A percentile compares a stretch with the other conserved stretches of the same genome.
phyloP scores from a whole-genome alignment of 2,797 vertebrate genomes.

The Argentina silus region DNA sequence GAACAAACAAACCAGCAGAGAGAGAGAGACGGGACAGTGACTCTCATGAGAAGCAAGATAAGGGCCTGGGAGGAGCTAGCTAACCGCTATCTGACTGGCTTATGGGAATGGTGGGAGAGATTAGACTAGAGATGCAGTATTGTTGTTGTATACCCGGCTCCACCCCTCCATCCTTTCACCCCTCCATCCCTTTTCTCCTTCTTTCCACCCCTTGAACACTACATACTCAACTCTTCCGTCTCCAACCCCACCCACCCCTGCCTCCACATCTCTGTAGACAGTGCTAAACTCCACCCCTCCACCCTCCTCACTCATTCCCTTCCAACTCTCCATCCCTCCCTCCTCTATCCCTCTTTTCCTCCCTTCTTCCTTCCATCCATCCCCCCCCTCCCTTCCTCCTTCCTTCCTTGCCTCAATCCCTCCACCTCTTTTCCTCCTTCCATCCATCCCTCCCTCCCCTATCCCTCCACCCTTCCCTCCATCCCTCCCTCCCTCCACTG shows the following conservation, averaged over 20 bases:
- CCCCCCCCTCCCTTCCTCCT: background rate
- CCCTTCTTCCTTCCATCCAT: background rate
- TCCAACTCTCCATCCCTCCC: slow-evolving; percentile 15
- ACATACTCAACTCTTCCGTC: background rate
- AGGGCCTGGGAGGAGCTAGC: background rate
- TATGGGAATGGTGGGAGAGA: background rate
- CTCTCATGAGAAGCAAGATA: slow-evolving; percentile 25
- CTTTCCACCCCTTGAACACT: background rate
- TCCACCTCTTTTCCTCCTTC: background rate
- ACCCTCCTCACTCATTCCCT: slow-evolving; percentile 5
- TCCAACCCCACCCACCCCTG: background rate
- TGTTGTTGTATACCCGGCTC: background rate
- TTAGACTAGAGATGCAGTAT: background rate
- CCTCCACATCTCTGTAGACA: slow-evolving; percentile 11
- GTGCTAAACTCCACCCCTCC: slow-evolving; percentile 9
- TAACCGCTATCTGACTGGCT: too few relatives aligned
- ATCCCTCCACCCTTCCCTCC: slow-evolving; percentile 15
- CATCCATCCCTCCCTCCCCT: slow-evolving; percentile 7
- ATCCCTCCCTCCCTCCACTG: slow-evolving; percentile 41
- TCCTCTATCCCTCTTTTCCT: slow-evolving; percentile 7
- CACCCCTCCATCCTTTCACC: background rate
- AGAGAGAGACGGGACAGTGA: background rate
- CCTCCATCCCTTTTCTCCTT: background rate
- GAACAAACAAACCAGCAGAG: slow-evolving; percentile 9
- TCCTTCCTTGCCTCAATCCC: background rate